phyloP scores from a whole-genome alignment of 2,888 invertebrate genomes.

The Drepanosiphum platanoidis region DNA sequence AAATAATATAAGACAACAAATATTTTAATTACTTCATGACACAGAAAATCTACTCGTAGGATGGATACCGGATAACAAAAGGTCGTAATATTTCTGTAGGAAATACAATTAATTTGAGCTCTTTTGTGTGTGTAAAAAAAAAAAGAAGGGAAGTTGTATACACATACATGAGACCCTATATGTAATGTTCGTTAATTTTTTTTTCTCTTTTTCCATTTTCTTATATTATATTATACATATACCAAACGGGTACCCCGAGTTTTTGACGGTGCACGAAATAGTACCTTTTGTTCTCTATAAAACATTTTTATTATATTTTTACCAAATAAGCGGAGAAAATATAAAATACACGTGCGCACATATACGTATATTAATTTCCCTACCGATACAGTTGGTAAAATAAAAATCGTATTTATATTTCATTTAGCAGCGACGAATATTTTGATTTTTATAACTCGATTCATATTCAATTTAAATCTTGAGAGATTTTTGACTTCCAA shows the following conservation, averaged over 20 bases:
- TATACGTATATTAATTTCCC: constrained; percentile 5
- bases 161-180: background rate
- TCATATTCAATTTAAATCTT: constrained; percentile 26
- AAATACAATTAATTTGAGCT: constrained; percentile 24
- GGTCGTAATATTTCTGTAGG: background rate
- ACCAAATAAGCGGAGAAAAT: constrained; percentile 13
- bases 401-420: constrained; percentile 19
- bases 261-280: background rate
- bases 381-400: background rate
- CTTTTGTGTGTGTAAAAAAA: constrained; percentile 15
- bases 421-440: background rate
- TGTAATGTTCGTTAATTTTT: constrained; percentile 23
- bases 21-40: background rate
- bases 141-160: background rate
- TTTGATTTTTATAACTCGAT: constrained; percentile 25
- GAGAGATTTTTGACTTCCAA: constrained; percentile 13
- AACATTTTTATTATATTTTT: constrained; percentile 10
- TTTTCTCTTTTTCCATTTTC: constrained; percentile 15
- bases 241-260: constrained; percentile 1
- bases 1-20: background rate
- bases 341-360: background rate
- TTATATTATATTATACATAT: constrained; percentile 20
- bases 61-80: background rate
- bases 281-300: constrained; percentile 1
- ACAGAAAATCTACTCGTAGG: background rate